A percentile compares a stretch with the other conserved stretches of the same genome.
phyloP scores from a whole-genome alignment of 2,113 vertebrate species.

The Vanacampus margaritifer region DNA sequence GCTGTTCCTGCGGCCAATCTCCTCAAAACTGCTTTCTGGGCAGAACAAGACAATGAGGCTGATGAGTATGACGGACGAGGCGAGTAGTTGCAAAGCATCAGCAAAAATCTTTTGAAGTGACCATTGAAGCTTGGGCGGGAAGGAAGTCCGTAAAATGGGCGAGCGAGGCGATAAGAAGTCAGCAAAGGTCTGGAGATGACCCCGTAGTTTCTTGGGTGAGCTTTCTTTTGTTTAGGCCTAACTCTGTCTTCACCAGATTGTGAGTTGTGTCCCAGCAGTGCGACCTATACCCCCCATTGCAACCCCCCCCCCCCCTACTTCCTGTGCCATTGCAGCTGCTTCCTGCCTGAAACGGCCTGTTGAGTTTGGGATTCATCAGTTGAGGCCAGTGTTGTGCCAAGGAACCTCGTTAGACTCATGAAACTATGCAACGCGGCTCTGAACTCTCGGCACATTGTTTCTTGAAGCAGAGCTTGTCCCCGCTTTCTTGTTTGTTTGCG shows the following conservation, averaged over 20 bases:
- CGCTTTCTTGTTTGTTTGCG: constrained; percentile 1
- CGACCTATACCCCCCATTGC: constrained; percentile 43
- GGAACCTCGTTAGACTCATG: constrained; percentile 25
- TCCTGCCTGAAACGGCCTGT: constrained; percentile 74
- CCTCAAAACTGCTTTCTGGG: constrained; percentile 74
- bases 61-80: constrained; percentile 21
- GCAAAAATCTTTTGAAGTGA: constrained; percentile 49
- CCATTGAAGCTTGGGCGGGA: constrained; percentile 28
- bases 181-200: constrained; percentile 53
- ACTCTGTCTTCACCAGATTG: constrained; percentile 55
- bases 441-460: constrained; percentile 29
- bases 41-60: constrained; percentile 24
- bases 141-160: constrained; percentile 55
- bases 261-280: constrained; percentile 66
- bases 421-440: constrained; percentile 34
- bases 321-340: constrained; percentile 74
- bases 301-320: constrained; percentile 31
- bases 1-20: constrained; percentile 75
- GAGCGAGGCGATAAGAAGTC: constrained; percentile 40
- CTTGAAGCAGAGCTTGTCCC: constrained; percentile 16
- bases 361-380: constrained; percentile 49
- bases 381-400: constrained; percentile 22
- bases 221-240: constrained; percentile 58
- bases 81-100: constrained; percentile 10
- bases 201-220: constrained; percentile 52